These are phyloP conservation scores for Bubo scandiacus DNA, from an alignment of 2,113 vertebrate species.

Conservation along the genomic window DNA sequence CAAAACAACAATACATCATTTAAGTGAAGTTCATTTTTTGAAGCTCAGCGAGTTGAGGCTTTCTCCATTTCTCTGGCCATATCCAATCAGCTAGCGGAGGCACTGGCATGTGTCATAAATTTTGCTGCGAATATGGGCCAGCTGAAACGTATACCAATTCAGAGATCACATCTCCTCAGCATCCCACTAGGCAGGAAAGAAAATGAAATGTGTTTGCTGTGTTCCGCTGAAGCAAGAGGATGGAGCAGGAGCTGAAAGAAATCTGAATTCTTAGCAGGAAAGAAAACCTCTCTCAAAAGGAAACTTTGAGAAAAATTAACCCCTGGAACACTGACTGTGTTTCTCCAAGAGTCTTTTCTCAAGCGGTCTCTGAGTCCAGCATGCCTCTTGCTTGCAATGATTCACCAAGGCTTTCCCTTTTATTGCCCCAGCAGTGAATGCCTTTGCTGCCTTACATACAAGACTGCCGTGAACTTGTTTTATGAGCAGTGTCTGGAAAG, in stretches of 20 bases:
- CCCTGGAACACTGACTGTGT: not conserved
- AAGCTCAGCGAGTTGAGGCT: constrained; percentile 10
- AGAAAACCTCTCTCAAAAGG: not conserved
- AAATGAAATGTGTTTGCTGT: constrained; percentile 51
- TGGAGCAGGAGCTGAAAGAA: fast-evolving
- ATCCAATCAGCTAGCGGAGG: not conserved
- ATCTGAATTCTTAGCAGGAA: not conserved
- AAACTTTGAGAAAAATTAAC: constrained; percentile 1
- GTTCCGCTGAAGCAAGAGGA: not conserved
- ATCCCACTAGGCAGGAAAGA: not conserved
- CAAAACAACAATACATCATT: constrained; percentile 56
- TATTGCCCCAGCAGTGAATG: not conserved
- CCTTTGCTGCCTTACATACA: not conserved
- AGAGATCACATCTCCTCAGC: constrained; percentile 42
- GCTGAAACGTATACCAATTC: constrained; percentile 23
- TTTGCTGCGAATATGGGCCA: constrained; percentile 35
- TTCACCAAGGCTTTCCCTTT: not conserved
- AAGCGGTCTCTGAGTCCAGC: not conserved
- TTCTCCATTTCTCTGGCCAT: constrained; percentile 1
- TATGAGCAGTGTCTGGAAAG: not conserved
- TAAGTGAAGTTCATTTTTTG: constrained; percentile 41
- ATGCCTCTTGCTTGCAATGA: not conserved
- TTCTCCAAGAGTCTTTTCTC: not conserved
- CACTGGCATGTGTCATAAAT: constrained; percentile 40
- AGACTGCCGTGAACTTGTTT: not conserved